Evolutionary conservation across 1,140 invertebrate genomes (phyloP), one percentile per base, ranked within the genome.

Genomic region (Drosophila dunni): DNA sequence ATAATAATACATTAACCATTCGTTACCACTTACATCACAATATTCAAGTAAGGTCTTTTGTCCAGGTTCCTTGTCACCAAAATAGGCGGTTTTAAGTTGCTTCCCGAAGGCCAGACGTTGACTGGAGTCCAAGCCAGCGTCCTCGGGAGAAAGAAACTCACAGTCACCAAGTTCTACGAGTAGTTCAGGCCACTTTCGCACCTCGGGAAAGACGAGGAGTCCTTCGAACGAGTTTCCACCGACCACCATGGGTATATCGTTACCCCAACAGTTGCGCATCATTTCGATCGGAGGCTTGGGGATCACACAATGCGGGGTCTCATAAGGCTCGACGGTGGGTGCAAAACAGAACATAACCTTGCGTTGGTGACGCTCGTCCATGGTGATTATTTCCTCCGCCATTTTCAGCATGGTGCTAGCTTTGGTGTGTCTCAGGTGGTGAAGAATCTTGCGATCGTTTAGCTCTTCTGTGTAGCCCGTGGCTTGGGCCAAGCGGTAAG

Each of bases 351-450:
- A 91, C 76, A 86, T 82, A 1, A 91, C 69, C 5, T 89, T 67
- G 7, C 90, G 81, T 58, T 89, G 75, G 42, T 89, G 82, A 1
- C 86, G 78, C 63, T 91, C 88, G 38, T 92, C 91, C 61, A 85
- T 82, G 42, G 84, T 91, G 11, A 90, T 70, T 6, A 91, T 75
- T 9, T 88, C 74, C 13, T 89, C 79, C 7, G 78, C 67, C 34
- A 78, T 61, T 65, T 94, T 94, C 13, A 93, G 93, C 42, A 96
- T 96, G 11, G 94, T 94, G 67, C 93, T 94, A 53, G 85, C 78
- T 64, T 91, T 91, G 50, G 75, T 77, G 1, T 90, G 77, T 10
- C 74, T 64, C 7, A 92, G 48, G 75, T 90, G 80, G 2, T 73
- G 69, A 29, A 89, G 75, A 5, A 92, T 71, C 11, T 75, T 36